Conservation (phyloP, 2,797 vertebrate genomes). For the Melanotaenia boesemani region DNA sequence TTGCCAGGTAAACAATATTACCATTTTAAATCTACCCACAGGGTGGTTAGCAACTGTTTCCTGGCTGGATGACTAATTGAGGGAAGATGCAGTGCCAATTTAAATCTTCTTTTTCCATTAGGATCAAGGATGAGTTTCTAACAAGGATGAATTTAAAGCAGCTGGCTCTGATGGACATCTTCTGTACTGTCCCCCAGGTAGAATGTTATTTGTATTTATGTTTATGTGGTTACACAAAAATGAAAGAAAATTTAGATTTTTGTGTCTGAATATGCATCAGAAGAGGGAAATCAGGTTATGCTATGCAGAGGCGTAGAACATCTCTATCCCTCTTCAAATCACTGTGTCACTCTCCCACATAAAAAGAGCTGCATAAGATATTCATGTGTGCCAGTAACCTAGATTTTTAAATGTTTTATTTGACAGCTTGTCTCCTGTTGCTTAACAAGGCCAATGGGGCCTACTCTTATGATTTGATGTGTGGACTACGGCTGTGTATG, state of each 20-base stretch:
- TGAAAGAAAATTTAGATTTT: slow-evolving; percentile 2
- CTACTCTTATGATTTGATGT: slow-evolving; percentile 66
- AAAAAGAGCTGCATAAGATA: slow-evolving; percentile 71
- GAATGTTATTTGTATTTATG: slow-evolving; percentile 1
- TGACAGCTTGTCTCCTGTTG: slow-evolving; percentile 63
- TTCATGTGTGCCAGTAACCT: slow-evolving; percentile 76
- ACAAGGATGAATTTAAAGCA: slow-evolving; percentile 27
- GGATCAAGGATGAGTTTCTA: slow-evolving; percentile 34
- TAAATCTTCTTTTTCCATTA: slow-evolving; percentile 27
- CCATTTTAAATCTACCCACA: slow-evolving; percentile 63
- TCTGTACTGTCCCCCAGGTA: not conserved
- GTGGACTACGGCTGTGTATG: slow-evolving; percentile 42
- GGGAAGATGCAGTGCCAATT: slow-evolving; percentile 35
- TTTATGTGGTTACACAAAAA: slow-evolving; percentile 9
- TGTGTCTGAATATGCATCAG: slow-evolving; percentile 25
- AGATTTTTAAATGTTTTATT: slow-evolving; percentile 75
- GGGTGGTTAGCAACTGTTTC: slow-evolving; percentile 52
- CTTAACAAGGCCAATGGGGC: slow-evolving; percentile 41
- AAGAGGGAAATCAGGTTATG: slow-evolving; percentile 56
- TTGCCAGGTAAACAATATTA: slow-evolving; percentile 72
- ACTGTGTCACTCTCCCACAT: slow-evolving; percentile 69
- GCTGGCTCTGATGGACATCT: slow-evolving; percentile 30
- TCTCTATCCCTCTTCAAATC: slow-evolving; percentile 66
- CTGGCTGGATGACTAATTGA: slow-evolving; percentile 59
- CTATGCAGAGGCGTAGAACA: slow-evolving; percentile 52